Base-by-base conservation (phyloP, 2,888 invertebrate genomes). In the Azorinus chamasolen region DNA sequence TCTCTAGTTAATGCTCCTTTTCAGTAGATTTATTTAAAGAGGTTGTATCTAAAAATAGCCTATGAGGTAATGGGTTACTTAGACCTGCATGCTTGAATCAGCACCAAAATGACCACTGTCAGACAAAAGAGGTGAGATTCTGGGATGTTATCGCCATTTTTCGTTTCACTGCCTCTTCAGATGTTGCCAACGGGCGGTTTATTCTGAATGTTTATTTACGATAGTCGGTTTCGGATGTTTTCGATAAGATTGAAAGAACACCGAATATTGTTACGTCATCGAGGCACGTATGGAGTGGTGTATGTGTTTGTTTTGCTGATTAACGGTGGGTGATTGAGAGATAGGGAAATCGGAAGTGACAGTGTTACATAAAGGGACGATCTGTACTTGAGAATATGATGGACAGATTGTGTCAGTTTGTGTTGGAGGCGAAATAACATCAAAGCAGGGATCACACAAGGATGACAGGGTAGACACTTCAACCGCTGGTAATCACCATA, bases 391-490 rank as follows among this genome's bases (percentile, higher is more conserved):
- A 54, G 50, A 22, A 32, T 45, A 22, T 66, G 66, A 68, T 66
- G 20, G 73, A 68, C 73, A 68, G 32, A 45, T 73, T 66, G 66
- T 48, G 22, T 61, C 61, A 62, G 57, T 48, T 55, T 50, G 66
- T 66, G 32, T 73, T 66, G 25, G n/a, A 57, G 73, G 62, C 50
- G 57, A 39, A 55, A 22, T 27, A 37, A 66, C 45, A 57, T 68
- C 66, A 73, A 73, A 73, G 73, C 25, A 18, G 24, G 39, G 6
- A 10, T n/a, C 32, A 10, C 32, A 10, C 32, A 6, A 32, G 32
- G 32, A 10, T 32, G 32, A 32, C 32, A 10, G 10, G 4, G 4
- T 32, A 10, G 10, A 4, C 32, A 32, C 32, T 32, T 32, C 32
- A 10, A 4, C 32, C 5, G 32, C 10, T 10, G 10, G 32, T 32